Conservation (phyloP, 1,140 invertebrate genomes). For the Achroia grisella region DNA sequence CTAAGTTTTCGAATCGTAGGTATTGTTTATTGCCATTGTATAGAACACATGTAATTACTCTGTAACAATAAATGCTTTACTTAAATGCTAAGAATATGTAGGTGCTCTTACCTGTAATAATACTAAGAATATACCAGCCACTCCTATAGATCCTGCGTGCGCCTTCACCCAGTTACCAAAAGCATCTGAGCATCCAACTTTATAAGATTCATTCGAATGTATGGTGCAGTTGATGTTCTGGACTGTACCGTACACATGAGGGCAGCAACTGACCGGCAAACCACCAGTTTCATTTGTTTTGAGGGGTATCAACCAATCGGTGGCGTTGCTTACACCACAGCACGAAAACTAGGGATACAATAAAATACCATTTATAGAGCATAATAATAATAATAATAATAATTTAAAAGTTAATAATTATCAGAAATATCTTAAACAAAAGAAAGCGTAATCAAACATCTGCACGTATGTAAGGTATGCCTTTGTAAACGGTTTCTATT, state of each 20-base stretch:
- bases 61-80: too few species aligned
- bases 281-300: constrained; percentile 10
- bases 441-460: too few species aligned
- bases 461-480: too few species aligned
- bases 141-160: constrained; percentile 82
- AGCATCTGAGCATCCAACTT: constrained; percentile 75
- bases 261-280: constrained; percentile 80
- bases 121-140: constrained; percentile 83
- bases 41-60: too few species aligned
- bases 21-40: too few species aligned
- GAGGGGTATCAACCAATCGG: constrained; percentile 76
- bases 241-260: constrained; percentile 51
- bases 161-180: constrained; percentile 77
- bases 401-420: too few species aligned
- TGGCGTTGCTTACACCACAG: constrained; percentile 77
- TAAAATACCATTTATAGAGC: too few species aligned
- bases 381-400: too few species aligned
- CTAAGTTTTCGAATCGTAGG: too few species aligned
- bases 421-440: too few species aligned
- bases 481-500: too few species aligned
- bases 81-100: too few species aligned
- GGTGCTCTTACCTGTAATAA: constrained; percentile 81
- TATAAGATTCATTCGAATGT: constrained; percentile 14
- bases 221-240: constrained; percentile 59
- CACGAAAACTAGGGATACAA: constrained; percentile 78